phyloP scores from a whole-genome alignment of 2,797 vertebrate species.

The Melanotaenia boesemani region DNA sequence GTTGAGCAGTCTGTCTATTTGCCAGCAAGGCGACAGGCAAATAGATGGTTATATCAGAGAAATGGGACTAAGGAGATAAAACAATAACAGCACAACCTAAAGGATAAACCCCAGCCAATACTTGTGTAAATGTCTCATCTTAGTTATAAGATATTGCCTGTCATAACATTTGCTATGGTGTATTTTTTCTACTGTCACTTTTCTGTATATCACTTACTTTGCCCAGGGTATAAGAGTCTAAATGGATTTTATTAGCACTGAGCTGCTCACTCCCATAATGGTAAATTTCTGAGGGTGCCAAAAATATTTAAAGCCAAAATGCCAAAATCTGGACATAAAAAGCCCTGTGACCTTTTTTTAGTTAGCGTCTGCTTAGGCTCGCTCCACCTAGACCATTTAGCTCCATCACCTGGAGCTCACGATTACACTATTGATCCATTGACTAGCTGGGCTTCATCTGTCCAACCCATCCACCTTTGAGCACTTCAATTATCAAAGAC shows the following conservation, averaged over 20 bases:
- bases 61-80: constrained; percentile 61
- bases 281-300: constrained; percentile 38
- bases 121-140: constrained; percentile 52
- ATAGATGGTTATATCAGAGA: constrained; percentile 68
- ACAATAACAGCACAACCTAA: constrained; percentile 64
- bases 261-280: constrained; percentile 44
- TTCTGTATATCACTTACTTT: constrained; percentile 51
- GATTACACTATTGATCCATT: constrained; percentile 81
- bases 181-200: constrained; percentile 62
- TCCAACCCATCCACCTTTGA: constrained; percentile 77
- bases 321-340: constrained; percentile 39
- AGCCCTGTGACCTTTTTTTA: constrained; percentile 48
- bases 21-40: constrained; percentile 64
- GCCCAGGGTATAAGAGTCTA: constrained; percentile 36
- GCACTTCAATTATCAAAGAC: constrained; percentile 85
- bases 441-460: constrained; percentile 79
- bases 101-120: constrained; percentile 57
- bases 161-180: constrained; percentile 54
- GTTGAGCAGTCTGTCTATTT: constrained; percentile 71
- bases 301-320: constrained; percentile 48
- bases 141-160: constrained; percentile 51
- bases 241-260: constrained; percentile 46
- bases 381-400: constrained; percentile 65
- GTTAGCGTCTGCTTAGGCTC: constrained; percentile 38
- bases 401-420: constrained; percentile 75